Percentiles rank a stretch among this genome's conserved stretches.
These are phyloP conservation scores for Argyrosomus regius DNA, from an alignment of 2,797 vertebrate species.

Conservation along the genomic window DNA sequence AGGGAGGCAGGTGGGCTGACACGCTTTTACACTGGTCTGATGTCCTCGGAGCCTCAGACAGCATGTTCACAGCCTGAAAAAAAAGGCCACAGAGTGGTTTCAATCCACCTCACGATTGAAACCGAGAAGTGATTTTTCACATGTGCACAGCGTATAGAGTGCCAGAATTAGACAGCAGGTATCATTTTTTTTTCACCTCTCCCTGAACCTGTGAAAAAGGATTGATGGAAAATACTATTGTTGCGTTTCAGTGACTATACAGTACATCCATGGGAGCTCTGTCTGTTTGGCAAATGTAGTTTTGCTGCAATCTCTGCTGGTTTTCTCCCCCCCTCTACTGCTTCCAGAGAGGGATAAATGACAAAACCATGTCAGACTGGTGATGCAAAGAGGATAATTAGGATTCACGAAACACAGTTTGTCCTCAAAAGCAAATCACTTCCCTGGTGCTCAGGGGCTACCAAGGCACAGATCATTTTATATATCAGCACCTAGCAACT, in stretches of 20 bases:
- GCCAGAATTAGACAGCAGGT: constrained; percentile 53
- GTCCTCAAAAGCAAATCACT: constrained; percentile 86
- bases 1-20: constrained; percentile 53
- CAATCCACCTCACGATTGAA: constrained; percentile 59
- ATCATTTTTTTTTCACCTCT: constrained; percentile 42
- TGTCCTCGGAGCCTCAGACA: constrained; percentile 62
- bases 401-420: constrained; percentile 87
- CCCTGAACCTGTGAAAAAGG: constrained; percentile 61
- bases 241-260: constrained; percentile 44
- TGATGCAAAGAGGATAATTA: constrained; percentile 86
- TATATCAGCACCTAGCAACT: constrained; percentile 89
- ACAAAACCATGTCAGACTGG: constrained; percentile 72
- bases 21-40: constrained; percentile 44
- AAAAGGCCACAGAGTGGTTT: constrained; percentile 54
- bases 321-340: background rate
- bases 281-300: constrained; percentile 61
- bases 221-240: constrained; percentile 59
- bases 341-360: constrained; percentile 76
- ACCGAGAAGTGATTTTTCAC: constrained; percentile 62
- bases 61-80: constrained; percentile 52
- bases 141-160: constrained; percentile 36
- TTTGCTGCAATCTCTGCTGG: constrained; percentile 47
- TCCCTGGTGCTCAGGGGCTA: constrained; percentile 84
- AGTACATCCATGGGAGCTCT: constrained; percentile 35
- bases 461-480: constrained; percentile 86